These are phyloP conservation scores for Scortum barcoo DNA, from an alignment of 2,113 vertebrate species.

Conservation along the genomic window DNA sequence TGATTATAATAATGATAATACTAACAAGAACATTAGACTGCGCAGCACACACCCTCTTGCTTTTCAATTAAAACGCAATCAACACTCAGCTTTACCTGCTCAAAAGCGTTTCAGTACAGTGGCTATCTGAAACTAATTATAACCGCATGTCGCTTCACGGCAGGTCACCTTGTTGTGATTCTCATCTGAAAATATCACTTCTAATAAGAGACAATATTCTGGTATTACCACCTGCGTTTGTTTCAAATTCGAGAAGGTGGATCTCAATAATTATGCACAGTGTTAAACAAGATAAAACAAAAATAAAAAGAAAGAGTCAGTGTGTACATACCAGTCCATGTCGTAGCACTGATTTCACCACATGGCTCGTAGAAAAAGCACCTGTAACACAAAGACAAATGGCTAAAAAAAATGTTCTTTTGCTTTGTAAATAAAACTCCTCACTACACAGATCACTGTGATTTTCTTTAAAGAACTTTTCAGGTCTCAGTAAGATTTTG, in stretches of 20 bases:
- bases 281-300: neutral
- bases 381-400: conserved; percentile 45
- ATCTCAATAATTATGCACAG: neutral
- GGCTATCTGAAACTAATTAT: conserved; percentile 9
- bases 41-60: neutral
- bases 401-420: neutral
- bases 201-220: conserved; percentile 18
- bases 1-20: conserved; percentile 44
- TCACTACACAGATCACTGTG: neutral
- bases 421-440: conserved; percentile 7
- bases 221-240: conserved; percentile 2
- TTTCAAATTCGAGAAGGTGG: neutral
- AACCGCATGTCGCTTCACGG: conserved; percentile 10
- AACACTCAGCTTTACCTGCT: neutral
- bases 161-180: conserved; percentile 18
- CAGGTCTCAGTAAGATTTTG: neutral
- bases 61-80: conserved; percentile 43
- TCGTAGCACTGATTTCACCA: conserved; percentile 43
- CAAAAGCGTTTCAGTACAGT: conserved; percentile 14
- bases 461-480: neutral
- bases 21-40: conserved; percentile 25
- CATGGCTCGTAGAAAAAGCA: conserved; percentile 33
- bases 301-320: neutral
- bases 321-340: conserved; percentile 52
- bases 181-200: conserved; percentile 9